Evolutionary conservation across 2,888 invertebrate species (phyloP), one percentile per base, ranked within the genome.

Genomic region (Uropetala carovei): DNA sequence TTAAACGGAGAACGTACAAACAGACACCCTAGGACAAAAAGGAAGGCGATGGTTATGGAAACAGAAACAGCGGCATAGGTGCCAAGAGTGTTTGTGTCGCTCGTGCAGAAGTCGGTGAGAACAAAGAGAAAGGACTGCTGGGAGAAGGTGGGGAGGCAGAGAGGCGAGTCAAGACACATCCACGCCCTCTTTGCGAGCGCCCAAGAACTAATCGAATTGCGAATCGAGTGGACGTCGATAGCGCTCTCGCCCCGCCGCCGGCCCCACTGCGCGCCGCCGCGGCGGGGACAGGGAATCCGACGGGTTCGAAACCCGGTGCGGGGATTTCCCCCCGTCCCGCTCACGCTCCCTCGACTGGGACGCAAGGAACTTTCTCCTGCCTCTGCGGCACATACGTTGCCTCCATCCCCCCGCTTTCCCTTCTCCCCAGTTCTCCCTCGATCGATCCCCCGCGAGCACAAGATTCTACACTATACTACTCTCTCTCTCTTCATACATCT

Each of bases 131-230:
- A 43, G 43, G 43, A 43, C 3, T 43, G 1, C 0, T 64, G 64
- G 16, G 64, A 64, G 27, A 10, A 11, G 75, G 75, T 22, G 0
- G n/a, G 4, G 9, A n/a, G n/a, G 75, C 10, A 27, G 22, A 75
- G 75, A 75, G 16, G 27, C 4, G 43, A 5, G 43, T 43, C 43
- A 43, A 75, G 75, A 75, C 22, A 75, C 2, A 75, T 75, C 22
- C 75, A 75, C 75, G 75, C 75, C 75, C 75, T 75, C 75, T 75
- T 75, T 75, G 75, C 75, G 75, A 75, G 75, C n/a, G 75, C 27
- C 27, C 10, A 75, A n/a, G 75, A 75, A 75, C 75, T 75, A 75
- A 75, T 75, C 75, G 75, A 22, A 75, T 75, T 22, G 75, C 22
- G 27, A 75, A 75, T 75, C 75, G 43, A 43, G 43, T 43, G 43